Base-by-base conservation (phyloP, 1,140 invertebrate species). In the Neodiprion fabricii region DNA sequence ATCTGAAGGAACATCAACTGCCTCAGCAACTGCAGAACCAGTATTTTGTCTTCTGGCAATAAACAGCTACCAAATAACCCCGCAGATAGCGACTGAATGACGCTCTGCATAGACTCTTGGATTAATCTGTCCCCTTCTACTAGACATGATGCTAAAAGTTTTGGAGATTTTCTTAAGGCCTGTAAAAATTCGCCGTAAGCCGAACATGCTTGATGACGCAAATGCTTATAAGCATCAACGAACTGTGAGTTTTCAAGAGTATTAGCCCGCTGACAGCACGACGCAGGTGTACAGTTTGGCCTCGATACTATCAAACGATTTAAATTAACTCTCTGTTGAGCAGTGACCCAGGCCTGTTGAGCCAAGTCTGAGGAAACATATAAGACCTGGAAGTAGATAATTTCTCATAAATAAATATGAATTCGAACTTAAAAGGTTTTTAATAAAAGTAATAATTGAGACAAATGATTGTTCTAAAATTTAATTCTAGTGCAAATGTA, bases 1-100 rank as follows among this genome's bases (percentile, higher is more conserved):
- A 98, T 88, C 87, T 98, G 96, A 23, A 96, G 90, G 81, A 95
- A 92, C 79, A 97, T 95, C 40, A 99, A 88, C 79, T 96, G 92
- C 53, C 94, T 91, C 72, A 99, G 84, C 40, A 98, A 87, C 73
- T 93, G 92, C 7, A 98, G 86, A 48, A 97, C 91, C 68, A 93
- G 90, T 49, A 92, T 90, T 81, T 96, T 94, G 87, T 99, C 97
- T 78, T 95, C 93, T 17, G 92, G 93, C 79, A 94, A 91, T 77
- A 95, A 90, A 81, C 93, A 95, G 86, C 93, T 95, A 67, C 92
- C 95, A 86, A 96, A 98, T 0, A 99, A 84, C 0, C 97, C 95
- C 23, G 94, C 92, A 12, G 96, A 91, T 7, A 98, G 87, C 0
- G 93, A 93, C 67, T 94, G 91, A 14, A 95, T 90, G 5, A 95